phyloP scores from a whole-genome alignment of 2,113 vertebrate species.

The Taxidea taxus region DNA sequence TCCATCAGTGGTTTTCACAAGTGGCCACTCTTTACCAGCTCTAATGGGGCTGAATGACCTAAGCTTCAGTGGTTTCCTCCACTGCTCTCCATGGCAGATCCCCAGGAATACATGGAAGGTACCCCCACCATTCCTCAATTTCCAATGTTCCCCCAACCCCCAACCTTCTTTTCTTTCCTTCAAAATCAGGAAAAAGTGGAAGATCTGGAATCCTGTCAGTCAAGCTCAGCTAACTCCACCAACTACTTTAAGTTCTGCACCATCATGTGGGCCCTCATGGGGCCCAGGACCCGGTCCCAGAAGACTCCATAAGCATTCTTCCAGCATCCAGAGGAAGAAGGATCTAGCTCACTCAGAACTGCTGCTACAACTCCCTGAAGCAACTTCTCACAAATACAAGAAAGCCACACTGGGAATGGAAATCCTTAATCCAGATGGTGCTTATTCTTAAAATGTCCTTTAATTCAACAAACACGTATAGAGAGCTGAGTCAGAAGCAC shows the following conservation, averaged over 20 bases:
- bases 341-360: not conserved
- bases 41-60: not conserved
- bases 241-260: not conserved
- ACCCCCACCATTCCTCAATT: not conserved
- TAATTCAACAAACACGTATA: not conserved
- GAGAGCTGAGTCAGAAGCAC: not conserved
- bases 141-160: not conserved
- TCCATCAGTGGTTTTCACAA: not conserved
- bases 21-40: not conserved
- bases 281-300: not conserved
- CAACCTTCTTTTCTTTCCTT: not conserved
- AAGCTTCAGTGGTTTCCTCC: not conserved
- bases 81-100: not conserved
- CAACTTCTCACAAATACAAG: not conserved
- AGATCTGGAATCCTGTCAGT: not conserved
- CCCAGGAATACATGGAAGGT: not conserved
- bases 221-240: not conserved
- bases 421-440: not conserved
- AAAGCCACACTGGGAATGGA: not conserved
- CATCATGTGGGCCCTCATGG: accelerated
- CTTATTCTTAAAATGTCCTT: not conserved
- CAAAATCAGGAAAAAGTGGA: not conserved
- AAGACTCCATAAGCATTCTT: not conserved
- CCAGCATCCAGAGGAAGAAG: not conserved
- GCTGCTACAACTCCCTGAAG: not conserved